phyloP scores from a whole-genome alignment of 23 tunicate species.

The Trididemnum clinides region DNA sequence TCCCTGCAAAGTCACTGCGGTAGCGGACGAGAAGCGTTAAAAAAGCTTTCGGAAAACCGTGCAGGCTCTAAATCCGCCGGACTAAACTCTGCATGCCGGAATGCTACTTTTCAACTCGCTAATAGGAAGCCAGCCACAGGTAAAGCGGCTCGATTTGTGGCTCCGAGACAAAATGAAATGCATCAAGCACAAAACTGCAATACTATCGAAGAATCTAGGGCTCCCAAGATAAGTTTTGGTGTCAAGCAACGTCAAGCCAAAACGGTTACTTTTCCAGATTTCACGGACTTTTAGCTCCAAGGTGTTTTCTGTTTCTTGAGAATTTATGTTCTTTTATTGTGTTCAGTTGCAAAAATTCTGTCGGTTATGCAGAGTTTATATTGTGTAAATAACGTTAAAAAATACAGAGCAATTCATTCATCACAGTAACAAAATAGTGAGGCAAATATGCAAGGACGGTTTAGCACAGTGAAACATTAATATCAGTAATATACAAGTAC shows the following conservation, averaged over 20 bases:
- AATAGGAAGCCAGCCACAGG: slow-evolving; percentile 31
- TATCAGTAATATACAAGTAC: too few relatives aligned
- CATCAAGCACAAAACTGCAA: not conserved
- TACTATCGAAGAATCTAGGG: not conserved
- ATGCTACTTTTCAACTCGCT: not conserved
- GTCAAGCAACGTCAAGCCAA: slow-evolving; percentile 13
- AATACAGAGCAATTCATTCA: too few relatives aligned
- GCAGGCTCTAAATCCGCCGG: not conserved
- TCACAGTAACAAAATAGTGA: too few relatives aligned
- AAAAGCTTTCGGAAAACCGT: not conserved
- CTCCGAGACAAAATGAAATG: slow-evolving; percentile 40
- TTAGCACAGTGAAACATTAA: too few relatives aligned
- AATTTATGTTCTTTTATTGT: too few relatives aligned
- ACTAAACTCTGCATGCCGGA: not conserved
- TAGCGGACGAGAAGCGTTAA: not conserved
- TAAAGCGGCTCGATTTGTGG: slow-evolving; percentile 52
- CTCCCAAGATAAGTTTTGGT: not conserved
- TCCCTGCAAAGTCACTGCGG: not conserved
- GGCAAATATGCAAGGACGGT: too few relatives aligned
- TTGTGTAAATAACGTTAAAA: too few relatives aligned
- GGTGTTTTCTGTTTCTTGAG: too few relatives aligned
- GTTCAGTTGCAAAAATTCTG: too few relatives aligned
- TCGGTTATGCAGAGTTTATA: too few relatives aligned
- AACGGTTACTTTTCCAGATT: slow-evolving; percentile 51
- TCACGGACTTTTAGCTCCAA: slow-evolving; percentile 24